Conservation (phyloP, 2,888 invertebrate genomes). For the Pediacus dermestoides region DNA sequence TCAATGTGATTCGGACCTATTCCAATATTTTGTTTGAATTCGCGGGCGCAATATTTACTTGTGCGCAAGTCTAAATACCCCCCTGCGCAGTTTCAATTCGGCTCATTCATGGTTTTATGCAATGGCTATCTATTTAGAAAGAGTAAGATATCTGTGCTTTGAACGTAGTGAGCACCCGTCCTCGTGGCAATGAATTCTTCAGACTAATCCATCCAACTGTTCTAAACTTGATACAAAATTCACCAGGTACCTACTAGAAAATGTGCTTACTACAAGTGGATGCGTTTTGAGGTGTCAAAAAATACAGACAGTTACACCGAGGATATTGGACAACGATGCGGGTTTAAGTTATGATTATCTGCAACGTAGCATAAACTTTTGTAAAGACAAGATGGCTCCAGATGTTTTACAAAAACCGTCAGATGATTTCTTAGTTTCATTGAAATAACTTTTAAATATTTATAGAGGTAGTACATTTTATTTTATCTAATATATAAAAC, state of each 20-base stretch:
- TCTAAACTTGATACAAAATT: conserved; percentile 68
- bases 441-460: no score
- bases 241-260: conserved; percentile 64
- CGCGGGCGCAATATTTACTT: no score
- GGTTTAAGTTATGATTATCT: conserved; percentile 64
- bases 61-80: no score
- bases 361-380: conserved; percentile 59
- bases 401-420: conserved; percentile 57
- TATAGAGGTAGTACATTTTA: no score
- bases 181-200: conserved; percentile 73
- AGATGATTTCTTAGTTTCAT: conserved; percentile 52
- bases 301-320: conserved; percentile 51
- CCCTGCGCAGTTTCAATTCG: no score
- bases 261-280: conserved; percentile 66
- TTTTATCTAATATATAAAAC: no score
- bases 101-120: no score
- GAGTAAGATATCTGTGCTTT: no score
- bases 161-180: conserved; percentile 56
- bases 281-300: conserved; percentile 61
- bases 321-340: conserved; percentile 61
- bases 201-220: conserved; percentile 72
- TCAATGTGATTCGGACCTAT: no score
- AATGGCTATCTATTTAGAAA: no score
- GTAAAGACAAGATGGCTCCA: conserved; percentile 56
- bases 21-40: no score